Evolutionary conservation across 37 sponge, comb jelly and placozoan species (phyloP).

Genomic region (Chondrosia reniformis): DNA sequence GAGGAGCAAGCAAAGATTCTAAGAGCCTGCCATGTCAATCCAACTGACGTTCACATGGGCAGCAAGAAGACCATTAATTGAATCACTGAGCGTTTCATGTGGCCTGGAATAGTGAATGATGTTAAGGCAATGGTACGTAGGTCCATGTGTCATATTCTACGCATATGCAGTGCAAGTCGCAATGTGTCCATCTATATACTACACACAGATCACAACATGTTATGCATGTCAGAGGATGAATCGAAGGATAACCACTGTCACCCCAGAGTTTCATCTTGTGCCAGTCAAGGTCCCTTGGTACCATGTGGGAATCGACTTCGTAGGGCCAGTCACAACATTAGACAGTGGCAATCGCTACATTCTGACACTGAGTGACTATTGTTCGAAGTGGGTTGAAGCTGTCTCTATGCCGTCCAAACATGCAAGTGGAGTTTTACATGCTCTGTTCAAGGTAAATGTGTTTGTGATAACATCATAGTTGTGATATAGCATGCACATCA

Average conservation of each 20-base stretch:
- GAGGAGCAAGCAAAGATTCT: too few relatives aligned
- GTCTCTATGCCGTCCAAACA: slow-evolving; percentile 33
- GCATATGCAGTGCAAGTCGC: too few relatives aligned
- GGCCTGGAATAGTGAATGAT: too few relatives aligned
- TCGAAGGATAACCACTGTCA: slow-evolving; percentile 34
- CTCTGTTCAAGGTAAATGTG: slow-evolving; percentile 61
- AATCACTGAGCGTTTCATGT: too few relatives aligned
- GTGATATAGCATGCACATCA: not conserved
- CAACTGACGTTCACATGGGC: too few relatives aligned
- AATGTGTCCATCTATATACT: too few relatives aligned
- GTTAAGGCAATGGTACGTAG: too few relatives aligned
- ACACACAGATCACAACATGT: slow-evolving; percentile 47
- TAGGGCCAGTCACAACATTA: slow-evolving; percentile 42
- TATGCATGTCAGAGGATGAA: slow-evolving; percentile 56
- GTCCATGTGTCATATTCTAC: too few relatives aligned
- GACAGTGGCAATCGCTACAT: slow-evolving; percentile 45
- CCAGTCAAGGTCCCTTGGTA: slow-evolving; percentile 69
- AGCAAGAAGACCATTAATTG: too few relatives aligned
- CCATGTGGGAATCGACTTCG: slow-evolving; percentile 62
- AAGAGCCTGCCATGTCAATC: too few relatives aligned
- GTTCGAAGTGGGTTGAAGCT: slow-evolving; percentile 57
- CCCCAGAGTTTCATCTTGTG: slow-evolving; percentile 65
- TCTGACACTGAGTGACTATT: slow-evolving; percentile 67
- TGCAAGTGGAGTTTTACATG: slow-evolving; percentile 42
- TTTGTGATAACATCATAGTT: not conserved